Evolutionary conservation across 1,140 invertebrate genomes (phyloP).

Genomic region (Oreohelix idahoensis): DNA sequence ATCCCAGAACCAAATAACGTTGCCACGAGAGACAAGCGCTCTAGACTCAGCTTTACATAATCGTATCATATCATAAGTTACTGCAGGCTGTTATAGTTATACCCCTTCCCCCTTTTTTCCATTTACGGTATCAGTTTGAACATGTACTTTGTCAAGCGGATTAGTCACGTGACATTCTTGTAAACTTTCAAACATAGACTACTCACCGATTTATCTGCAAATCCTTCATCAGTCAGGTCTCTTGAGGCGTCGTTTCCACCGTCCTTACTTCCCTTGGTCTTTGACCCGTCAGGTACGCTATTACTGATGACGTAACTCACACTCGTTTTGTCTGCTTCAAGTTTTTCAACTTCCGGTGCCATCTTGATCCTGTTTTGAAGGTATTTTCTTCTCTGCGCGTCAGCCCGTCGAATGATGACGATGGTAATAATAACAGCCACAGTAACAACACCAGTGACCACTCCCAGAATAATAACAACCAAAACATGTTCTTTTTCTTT

Average conservation of each 20-base stretch:
- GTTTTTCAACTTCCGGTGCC: conserved; percentile 24
- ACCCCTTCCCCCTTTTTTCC: too few species aligned
- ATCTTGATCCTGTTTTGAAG: not conserved
- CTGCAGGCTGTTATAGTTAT: too few species aligned
- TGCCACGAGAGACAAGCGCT: too few species aligned
- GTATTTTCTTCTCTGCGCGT: conserved; percentile 43
- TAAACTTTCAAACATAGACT: not conserved
- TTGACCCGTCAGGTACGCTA: conserved; percentile 4
- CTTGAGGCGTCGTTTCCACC: not conserved
- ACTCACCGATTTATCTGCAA: conserved; percentile 48
- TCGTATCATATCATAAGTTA: too few species aligned
- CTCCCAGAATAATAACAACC: conserved; percentile 51
- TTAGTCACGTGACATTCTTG: too few species aligned
- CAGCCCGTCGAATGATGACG: conserved; percentile 44
- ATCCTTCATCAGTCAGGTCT: conserved; percentile 41
- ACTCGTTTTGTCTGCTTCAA: conserved; percentile 30
- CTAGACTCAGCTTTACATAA: too few species aligned
- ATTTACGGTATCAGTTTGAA: too few species aligned
- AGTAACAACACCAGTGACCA: conserved; percentile 47
- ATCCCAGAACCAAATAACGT: too few species aligned
- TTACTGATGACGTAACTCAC: conserved; percentile 46
- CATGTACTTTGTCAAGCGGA: too few species aligned
- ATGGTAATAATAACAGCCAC: conserved; percentile 53
- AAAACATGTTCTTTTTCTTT: conserved; percentile 44
- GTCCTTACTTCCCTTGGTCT: conserved; percentile 9